A percentile compares a stretch with the other conserved stretches of the same genome.
These are phyloP conservation scores for Embidobia sp. DNA, from an alignment of 2,888 invertebrate genomes.

Conservation along the genomic window DNA sequence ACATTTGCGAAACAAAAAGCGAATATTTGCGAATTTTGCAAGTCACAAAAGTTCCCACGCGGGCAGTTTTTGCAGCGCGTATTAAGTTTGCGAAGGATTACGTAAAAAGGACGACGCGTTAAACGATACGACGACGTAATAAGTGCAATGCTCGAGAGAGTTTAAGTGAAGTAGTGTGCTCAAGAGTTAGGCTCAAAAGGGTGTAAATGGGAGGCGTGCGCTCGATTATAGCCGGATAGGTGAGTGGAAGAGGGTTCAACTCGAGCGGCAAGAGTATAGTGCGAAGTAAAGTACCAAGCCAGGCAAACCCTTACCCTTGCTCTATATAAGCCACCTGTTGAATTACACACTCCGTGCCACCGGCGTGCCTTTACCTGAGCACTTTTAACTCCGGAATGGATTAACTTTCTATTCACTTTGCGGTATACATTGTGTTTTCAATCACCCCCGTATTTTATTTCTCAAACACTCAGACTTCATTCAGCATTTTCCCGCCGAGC, in stretches of 20 bases:
- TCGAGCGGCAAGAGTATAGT: conserved; percentile 52
- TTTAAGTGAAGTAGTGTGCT: conserved; percentile 43
- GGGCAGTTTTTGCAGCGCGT: conserved; percentile 6
- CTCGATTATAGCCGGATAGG: conserved; percentile 38
- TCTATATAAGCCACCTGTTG: conserved; percentile 77
- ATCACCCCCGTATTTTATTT: conserved; percentile 3
- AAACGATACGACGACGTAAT: conserved; percentile 48
- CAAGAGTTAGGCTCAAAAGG: conserved; percentile 53
- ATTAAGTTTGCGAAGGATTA: conserved; percentile 15
- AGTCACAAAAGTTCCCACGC: no score
- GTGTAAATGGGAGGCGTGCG: conserved; percentile 59
- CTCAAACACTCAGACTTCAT: no score
- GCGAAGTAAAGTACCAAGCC: conserved; percentile 45
- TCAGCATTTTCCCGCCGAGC: no score
- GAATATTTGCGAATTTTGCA: no score
- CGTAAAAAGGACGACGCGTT: conserved; percentile 40
- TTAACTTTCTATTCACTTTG: conserved; percentile 54
- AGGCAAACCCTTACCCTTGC: conserved; percentile 70
- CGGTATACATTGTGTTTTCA: conserved; percentile 33
- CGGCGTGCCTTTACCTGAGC: conserved; percentile 60
- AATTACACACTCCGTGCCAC: conserved; percentile 66
- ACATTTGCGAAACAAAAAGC: neutral
- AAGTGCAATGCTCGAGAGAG: conserved; percentile 44
- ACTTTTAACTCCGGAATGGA: conserved; percentile 44
- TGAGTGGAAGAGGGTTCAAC: conserved; percentile 53